Conservation (phyloP, 2,888 invertebrate species). For the Neoscelio sp. region DNA sequence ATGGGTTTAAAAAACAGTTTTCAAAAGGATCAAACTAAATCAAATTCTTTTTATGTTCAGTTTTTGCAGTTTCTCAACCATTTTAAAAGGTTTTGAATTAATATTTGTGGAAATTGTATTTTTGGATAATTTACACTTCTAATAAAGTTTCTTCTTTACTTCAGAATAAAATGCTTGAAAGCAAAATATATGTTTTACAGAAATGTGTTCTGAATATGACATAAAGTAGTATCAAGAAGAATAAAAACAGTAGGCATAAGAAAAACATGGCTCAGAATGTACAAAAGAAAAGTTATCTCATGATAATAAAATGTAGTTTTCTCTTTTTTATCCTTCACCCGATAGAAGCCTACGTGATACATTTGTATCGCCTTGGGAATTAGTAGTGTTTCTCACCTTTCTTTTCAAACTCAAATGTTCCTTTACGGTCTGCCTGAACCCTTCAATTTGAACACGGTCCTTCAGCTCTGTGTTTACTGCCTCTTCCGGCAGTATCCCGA, state of each 20-base stretch:
- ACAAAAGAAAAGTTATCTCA: conserved; percentile 1
- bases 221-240: not conserved
- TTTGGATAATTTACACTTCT: too few species aligned
- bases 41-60: too few species aligned
- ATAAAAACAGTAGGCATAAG: conserved; percentile 18
- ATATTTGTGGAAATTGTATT: too few species aligned
- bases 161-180: too few species aligned
- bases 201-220: conserved; percentile 4
- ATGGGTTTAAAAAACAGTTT: too few species aligned
- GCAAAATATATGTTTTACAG: too few species aligned
- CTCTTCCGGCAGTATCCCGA: conserved; percentile 56
- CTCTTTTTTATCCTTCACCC: conserved; percentile 51
- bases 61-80: too few species aligned
- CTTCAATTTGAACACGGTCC: conserved; percentile 51
- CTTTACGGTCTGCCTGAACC: conserved; percentile 37
- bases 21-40: too few species aligned
- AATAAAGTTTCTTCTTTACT: too few species aligned
- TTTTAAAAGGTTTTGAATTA: too few species aligned
- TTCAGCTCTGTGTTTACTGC: conserved; percentile 48
- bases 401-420: conserved; percentile 30
- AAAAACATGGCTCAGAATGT: conserved; percentile 9
- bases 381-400: conserved; percentile 28
- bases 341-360: conserved; percentile 64
- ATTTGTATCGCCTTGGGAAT: conserved; percentile 67
- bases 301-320: conserved; percentile 15